A percentile compares a stretch with the other conserved stretches of the same genome.
Evolutionary conservation across 2,113 vertebrate species (phyloP).

Genomic region (Paraplagusia blochii): DNA sequence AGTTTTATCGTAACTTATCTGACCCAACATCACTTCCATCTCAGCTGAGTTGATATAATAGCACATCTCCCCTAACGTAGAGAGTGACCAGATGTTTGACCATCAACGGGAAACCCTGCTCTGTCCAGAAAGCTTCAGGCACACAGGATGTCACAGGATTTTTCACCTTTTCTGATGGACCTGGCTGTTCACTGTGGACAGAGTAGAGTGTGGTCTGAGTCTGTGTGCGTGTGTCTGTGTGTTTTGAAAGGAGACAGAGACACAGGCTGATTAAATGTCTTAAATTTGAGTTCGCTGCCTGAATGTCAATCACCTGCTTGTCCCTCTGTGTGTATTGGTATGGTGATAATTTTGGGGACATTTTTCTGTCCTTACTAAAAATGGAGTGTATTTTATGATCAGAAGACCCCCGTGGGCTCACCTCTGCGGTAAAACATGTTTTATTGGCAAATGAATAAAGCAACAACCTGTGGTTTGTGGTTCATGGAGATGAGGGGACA

Average conservation of each 20-base stretch:
- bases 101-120: constrained; percentile 32
- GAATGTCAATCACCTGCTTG: constrained; percentile 33
- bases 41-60: too few species aligned
- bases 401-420: constrained; percentile 35
- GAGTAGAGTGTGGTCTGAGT: too few species aligned
- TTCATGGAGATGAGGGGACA: constrained; percentile 23
- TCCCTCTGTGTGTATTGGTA: constrained; percentile 26
- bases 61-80: too few species aligned
- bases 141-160: constrained; percentile 47
- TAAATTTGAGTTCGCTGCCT: constrained; percentile 14
- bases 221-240: constrained; percentile 28
- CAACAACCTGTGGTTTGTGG: constrained; percentile 27
- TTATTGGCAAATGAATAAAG: constrained; percentile 42
- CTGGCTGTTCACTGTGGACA: too few species aligned
- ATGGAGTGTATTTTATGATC: too few species aligned
- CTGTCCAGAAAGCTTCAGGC: constrained; percentile 22
- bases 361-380: too few species aligned
- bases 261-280: constrained; percentile 31
- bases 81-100: constrained; percentile 19
- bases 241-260: constrained; percentile 1
- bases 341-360: too few species aligned
- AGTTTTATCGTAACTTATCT: too few species aligned
- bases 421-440: constrained; percentile 54
- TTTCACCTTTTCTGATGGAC: constrained; percentile 55
- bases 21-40: too few species aligned